Conservation (phyloP, 2,888 invertebrate species). For the Petrophora chlorosata region DNA sequence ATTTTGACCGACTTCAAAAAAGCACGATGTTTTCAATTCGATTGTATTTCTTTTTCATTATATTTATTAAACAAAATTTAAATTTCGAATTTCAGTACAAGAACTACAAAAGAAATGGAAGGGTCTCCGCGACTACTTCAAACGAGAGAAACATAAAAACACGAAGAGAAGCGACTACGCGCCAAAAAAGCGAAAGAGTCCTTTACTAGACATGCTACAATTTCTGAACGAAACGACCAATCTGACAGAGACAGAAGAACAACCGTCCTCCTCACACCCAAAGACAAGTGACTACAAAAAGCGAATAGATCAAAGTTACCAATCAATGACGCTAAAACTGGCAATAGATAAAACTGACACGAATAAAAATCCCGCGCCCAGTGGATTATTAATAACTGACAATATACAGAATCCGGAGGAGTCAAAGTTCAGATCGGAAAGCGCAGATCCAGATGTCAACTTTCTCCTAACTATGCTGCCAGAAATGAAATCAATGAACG, state of each 20-base stretch:
- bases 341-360: too few species aligned
- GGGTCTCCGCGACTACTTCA: constrained; percentile 43
- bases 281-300: too few species aligned
- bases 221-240: constrained; percentile 30
- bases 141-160: constrained; percentile 41
- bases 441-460: constrained; percentile 34
- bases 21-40: not conserved
- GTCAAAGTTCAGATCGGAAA: too few species aligned
- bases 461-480: constrained; percentile 36
- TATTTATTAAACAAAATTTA: too few species aligned
- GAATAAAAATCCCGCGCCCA: too few species aligned
- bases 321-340: too few species aligned
- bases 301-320: too few species aligned
- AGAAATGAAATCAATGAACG: constrained; percentile 37
- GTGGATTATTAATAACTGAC: too few species aligned
- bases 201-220: constrained; percentile 34
- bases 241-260: too few species aligned
- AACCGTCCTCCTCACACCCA: too few species aligned
- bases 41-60: too few species aligned
- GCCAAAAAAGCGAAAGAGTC: constrained; percentile 33
- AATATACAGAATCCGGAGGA: too few species aligned
- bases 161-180: constrained; percentile 29
- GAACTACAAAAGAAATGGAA: constrained; percentile 49
- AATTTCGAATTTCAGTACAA: not conserved
- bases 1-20: not conserved